Evolutionary conservation across 2,797 vertebrate genomes (phyloP), one percentile per base, ranked within the genome.

Genomic region (Schizopygopsis pylzovi): DNA sequence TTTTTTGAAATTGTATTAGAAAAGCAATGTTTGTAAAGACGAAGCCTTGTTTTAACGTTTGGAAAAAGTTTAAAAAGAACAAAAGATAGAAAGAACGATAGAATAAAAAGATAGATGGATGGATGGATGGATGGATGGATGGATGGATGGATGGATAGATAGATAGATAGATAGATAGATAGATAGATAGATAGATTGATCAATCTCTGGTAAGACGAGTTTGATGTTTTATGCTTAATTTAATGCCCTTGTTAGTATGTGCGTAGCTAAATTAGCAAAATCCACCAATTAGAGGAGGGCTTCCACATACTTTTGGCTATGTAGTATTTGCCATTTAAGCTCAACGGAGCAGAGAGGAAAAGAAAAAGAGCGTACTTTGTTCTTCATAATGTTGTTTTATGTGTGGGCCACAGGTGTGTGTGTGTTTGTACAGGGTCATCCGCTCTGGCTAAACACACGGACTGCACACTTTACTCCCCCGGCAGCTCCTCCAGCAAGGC

Each of bases 401-500:
- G 10, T 54, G 25, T 81, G 16, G 10, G 33, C 28, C 3, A 2
- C 61, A 84, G 82, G 71, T 77, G 71, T 83, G 54, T 76, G 12
- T 39, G 49, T 39, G n/a, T 33, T 33, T 70, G 49, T 54, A 49
- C 56, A 86, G 13, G 59, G 33, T 86, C 77, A 68, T 72, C 25
- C 4, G 11, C 67, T 88, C 41, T 28, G 39, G 33, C 76, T 81
- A 81, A 80, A 81, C 43, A 67, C 56, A 61, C 9, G 11, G 81
- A 59, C 43, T 82, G 73, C 63, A 85, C 83, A 56, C 75, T 85
- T 79, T 41, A 70, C 47, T 70, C 65, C 61, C 75, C 76, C 72
- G 43, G 65, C 25, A 79, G 47, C 61, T 70, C 75, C 79, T 84
- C 45, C 37, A 85, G 76, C 73, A 85, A 82, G 75, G 71, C 83